A percentile compares a stretch with the other conserved stretches of the same genome.
phyloP scores from a whole-genome alignment of 2,888 invertebrate species.

The Mimas tiliae region DNA sequence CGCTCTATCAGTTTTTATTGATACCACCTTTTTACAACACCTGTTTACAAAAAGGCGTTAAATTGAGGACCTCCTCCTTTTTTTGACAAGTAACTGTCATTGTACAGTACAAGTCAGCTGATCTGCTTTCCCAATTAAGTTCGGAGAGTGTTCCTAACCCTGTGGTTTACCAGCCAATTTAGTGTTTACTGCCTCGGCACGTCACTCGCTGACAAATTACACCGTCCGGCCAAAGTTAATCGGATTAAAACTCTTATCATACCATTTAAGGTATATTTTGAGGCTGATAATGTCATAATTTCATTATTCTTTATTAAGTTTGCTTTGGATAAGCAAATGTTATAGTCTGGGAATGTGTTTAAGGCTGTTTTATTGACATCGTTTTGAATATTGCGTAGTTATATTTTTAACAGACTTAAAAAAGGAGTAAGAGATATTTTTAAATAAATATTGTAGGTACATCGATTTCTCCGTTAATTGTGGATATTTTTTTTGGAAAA shows the following conservation, averaged over 20 bases:
- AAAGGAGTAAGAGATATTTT: too few relatives aligned
- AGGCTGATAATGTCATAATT: constrained; percentile 13
- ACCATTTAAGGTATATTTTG: constrained; percentile 20
- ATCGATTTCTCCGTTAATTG: too few relatives aligned
- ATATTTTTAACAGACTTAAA: neutral
- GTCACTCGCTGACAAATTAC: constrained; percentile 24
- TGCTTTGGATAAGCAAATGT: constrained; percentile 14
- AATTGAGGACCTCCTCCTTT: too few relatives aligned
- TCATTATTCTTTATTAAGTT: constrained; percentile 12
- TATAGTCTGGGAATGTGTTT: neutral
- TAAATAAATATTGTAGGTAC: too few relatives aligned
- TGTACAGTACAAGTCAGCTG: neutral
- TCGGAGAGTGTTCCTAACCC: neutral
- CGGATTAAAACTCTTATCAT: constrained; percentile 22
- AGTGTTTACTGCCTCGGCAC: constrained; percentile 18
- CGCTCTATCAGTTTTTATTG: too few relatives aligned
- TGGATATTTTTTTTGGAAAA: too few relatives aligned
- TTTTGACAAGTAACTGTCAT: too few relatives aligned
- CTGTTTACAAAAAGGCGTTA: too few relatives aligned
- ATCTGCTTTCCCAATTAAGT: constrained; percentile 1
- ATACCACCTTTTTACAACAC: too few relatives aligned
- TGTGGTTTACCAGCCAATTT: constrained; percentile 19
- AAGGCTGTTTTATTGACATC: neutral
- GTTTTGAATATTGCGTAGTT: neutral
- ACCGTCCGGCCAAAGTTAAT: constrained; percentile 6